A percentile compares a stretch with the other conserved stretches of the same genome.
Evolutionary conservation across 2,113 vertebrate genomes (phyloP).

Genomic region (Ia io): DNA sequence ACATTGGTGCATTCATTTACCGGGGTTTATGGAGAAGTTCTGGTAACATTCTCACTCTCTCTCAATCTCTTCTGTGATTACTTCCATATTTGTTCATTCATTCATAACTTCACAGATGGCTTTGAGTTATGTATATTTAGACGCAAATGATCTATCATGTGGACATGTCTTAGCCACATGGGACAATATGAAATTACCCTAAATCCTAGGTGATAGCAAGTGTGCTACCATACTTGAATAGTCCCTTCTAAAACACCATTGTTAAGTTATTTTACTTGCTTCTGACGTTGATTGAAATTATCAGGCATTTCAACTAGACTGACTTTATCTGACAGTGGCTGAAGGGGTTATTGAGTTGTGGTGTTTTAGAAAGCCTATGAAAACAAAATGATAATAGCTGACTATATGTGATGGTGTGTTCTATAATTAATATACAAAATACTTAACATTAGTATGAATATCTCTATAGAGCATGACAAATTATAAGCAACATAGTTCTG

Average conservation of each 20-base stretch:
- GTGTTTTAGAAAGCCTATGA: not conserved
- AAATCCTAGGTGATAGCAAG: not conserved
- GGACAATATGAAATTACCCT: not conserved
- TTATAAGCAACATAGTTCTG: not conserved
- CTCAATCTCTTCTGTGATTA: not conserved
- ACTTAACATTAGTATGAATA: not conserved
- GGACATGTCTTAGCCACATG: not conserved
- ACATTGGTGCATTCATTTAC: not conserved
- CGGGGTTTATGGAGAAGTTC: not conserved
- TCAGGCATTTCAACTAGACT: not conserved
- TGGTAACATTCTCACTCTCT: not conserved
- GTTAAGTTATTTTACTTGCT: not conserved
- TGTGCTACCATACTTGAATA: not conserved
- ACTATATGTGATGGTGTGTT: not conserved
- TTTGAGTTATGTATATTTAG: not conserved
- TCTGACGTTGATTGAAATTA: not conserved
- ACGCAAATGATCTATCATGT: not conserved
- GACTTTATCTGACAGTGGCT: not conserved
- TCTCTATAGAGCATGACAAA: not conserved
- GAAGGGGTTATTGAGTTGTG: not conserved
- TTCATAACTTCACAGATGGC: not conserved
- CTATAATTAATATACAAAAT: not conserved
- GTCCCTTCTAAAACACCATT: not conserved
- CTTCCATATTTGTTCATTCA: not conserved
- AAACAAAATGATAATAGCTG: not conserved